These are phyloP conservation scores for Ectemnius continuus DNA, from an alignment of 2,888 invertebrate species.

Conservation along the genomic window DNA sequence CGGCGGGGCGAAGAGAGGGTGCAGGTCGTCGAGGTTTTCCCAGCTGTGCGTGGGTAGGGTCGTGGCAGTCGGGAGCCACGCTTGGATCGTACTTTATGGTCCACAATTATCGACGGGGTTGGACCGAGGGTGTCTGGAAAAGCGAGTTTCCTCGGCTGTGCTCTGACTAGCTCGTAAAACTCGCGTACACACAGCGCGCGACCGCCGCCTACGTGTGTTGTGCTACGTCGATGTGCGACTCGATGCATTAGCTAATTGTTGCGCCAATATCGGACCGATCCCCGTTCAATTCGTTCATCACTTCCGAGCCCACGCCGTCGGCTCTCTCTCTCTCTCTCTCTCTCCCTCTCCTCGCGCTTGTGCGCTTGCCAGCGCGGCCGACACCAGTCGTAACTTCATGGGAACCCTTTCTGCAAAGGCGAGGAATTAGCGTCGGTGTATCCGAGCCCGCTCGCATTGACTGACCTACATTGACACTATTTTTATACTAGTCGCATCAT, in stretches of 20 bases:
- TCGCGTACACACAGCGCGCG: conserved; percentile 27
- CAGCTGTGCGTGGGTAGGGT: conserved; percentile 5
- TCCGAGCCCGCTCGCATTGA: not conserved
- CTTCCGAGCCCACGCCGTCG: conserved; percentile 37
- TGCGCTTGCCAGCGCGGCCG: not conserved
- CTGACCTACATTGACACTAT: conserved; percentile 5
- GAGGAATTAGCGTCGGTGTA: not conserved
- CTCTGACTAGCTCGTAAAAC: conserved; percentile 58
- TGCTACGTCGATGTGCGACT: conserved; percentile 13
- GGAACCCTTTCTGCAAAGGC: too few relatives aligned
- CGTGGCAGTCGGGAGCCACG: not conserved
- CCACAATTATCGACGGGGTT: conserved; percentile 66
- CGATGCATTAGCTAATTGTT: conserved; percentile 75
- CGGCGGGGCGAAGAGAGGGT: not conserved
- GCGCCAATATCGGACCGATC: conserved; percentile 56
- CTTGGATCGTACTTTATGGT: conserved; percentile 62
- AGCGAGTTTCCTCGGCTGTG: conserved; percentile 55
- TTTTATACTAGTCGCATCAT: not conserved
- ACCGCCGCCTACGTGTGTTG: conserved; percentile 23
- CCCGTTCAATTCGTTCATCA: conserved; percentile 59
- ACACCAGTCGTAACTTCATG: not conserved
- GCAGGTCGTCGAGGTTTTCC: not conserved
- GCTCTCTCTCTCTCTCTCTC: too few relatives aligned
- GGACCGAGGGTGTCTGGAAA: conserved; percentile 44
- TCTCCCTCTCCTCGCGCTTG: too few relatives aligned